A percentile compares a stretch with the other conserved stretches of the same genome.
These are phyloP conservation scores for Geodia barretti DNA, from an alignment of 37 sponge, comb jelly and placozoan genomes.

Conservation along the genomic window DNA sequence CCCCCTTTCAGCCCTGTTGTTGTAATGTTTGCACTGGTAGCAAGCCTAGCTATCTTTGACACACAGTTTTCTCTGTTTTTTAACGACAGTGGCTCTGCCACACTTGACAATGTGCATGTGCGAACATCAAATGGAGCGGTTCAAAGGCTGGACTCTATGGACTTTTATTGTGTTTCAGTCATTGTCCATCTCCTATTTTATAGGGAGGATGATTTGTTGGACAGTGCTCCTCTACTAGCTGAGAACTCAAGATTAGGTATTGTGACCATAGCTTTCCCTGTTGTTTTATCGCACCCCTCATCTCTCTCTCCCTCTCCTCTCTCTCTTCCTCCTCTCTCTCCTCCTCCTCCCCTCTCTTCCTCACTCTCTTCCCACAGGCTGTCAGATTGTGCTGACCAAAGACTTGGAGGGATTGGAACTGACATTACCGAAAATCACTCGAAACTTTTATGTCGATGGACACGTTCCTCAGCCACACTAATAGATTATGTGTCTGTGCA, in stretches of 20 bases:
- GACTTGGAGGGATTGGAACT: slow-evolving; percentile 91
- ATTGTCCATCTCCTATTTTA: neutral
- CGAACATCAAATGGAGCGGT: too few species aligned
- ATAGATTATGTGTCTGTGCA: neutral
- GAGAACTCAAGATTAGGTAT: slow-evolving; percentile 87
- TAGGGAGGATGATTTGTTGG: slow-evolving; percentile 95
- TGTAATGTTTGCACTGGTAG: too few species aligned
- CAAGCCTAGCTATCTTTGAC: too few species aligned
- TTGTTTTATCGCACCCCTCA: too few species aligned
- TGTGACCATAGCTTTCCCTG: neutral
- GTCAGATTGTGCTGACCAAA: slow-evolving; percentile 26
- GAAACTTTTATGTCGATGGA: slow-evolving; percentile 99
- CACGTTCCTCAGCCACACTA: slow-evolving; percentile 95
- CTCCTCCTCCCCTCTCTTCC: too few species aligned
- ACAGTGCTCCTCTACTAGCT: slow-evolving; percentile 85
- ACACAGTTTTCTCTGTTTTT: too few species aligned
- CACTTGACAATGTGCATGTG: too few species aligned
- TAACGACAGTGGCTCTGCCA: too few species aligned
- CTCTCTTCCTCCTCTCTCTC: too few species aligned
- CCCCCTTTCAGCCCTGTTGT: too few species aligned
- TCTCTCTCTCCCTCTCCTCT: too few species aligned
- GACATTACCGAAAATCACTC: slow-evolving; percentile 78
- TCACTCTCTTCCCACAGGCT: neutral
- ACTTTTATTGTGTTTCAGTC: neutral
- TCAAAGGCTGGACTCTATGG: too few species aligned